Percentiles rank a stretch among this genome's conserved stretches.
Evolutionary conservation across 2,113 vertebrate genomes (phyloP).

Genomic region (Myotis lucifugus): DNA sequence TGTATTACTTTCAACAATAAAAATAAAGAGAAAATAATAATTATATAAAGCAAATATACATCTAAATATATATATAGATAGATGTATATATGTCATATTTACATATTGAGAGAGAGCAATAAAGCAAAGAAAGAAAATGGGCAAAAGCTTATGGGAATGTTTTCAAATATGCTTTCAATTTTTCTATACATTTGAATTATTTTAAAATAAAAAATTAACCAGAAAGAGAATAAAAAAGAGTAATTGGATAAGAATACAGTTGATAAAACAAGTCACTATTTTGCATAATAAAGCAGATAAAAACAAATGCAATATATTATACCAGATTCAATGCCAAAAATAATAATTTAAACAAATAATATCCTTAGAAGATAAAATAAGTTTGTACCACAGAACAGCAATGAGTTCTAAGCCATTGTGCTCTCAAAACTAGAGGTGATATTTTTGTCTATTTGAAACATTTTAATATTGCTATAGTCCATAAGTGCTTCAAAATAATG

Average conservation of each 20-base stretch:
- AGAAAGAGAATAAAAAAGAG: background rate
- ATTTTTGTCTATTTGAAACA: conserved; percentile 69
- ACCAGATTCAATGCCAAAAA: background rate
- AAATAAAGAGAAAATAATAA: too few species aligned
- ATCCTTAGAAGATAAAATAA: background rate
- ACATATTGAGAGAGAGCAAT: background rate
- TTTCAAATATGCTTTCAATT: background rate
- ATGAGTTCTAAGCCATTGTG: background rate
- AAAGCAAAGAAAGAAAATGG: background rate
- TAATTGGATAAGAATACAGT: background rate
- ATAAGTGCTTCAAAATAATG: conserved; percentile 71
- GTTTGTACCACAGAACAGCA: conserved; percentile 1
- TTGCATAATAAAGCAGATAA: background rate
- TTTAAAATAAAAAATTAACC: background rate
- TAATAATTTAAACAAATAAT: background rate
- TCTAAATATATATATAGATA: background rate
- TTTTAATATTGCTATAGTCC: conserved; percentile 58
- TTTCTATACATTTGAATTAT: background rate
- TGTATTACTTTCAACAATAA: too few species aligned
- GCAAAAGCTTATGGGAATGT: background rate
- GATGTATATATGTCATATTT: background rate
- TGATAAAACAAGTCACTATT: background rate
- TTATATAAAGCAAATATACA: background rate
- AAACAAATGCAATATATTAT: background rate
- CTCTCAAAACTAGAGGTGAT: background rate